Evolutionary conservation across 2,113 vertebrate genomes (phyloP), one percentile per base, ranked within the genome.

Genomic region (Hassar affinis): DNA sequence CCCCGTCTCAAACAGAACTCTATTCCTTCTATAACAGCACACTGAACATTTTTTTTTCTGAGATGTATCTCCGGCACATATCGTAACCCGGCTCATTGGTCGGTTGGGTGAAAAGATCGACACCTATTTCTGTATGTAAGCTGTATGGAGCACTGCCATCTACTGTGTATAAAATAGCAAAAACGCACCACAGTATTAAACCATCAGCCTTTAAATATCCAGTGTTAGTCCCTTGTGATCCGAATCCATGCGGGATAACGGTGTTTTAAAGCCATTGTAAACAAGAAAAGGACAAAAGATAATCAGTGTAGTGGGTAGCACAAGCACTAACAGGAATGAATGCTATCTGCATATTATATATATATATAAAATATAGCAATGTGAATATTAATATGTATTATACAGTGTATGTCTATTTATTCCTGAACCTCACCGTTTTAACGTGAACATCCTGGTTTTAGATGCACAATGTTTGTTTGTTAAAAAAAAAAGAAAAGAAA

Each of bases 321-420:
- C 87, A 83, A 87, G 85, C 87, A 91, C 82, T 88, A 86, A 90
- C 87, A 85, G 87, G 81, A 91, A 84, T 80, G 80, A 88, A 89
- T 84, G 88, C 87, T 91, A 88, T 87, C 87, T 56, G 84, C 86
- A 25, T 85, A 88, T 90, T 87, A 90, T 87, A 90, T 82, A 75
- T 87, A 85, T 71, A 45, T 33, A 30, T 75, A 75, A 30, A 10
- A 30, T 75, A 51, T 30, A 52, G 54, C 78, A 82, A 84, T 90
- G 90, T 90, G 80, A 52, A 88, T 90, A 92, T 91, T 87, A 88
- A 90, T 89, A 85, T 85, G 81, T 89, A 92, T 91, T 88, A 88
- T 84, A 42, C 38, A 42, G 38, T 42, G 88, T 87, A 52, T 17
- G 84, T 85, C 86, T 93, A 93, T 94, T 91, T 94, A 94, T 93